These are phyloP conservation scores for Procapra przewalskii DNA, from an alignment of 2,113 vertebrate genomes.

Conservation along the genomic window DNA sequence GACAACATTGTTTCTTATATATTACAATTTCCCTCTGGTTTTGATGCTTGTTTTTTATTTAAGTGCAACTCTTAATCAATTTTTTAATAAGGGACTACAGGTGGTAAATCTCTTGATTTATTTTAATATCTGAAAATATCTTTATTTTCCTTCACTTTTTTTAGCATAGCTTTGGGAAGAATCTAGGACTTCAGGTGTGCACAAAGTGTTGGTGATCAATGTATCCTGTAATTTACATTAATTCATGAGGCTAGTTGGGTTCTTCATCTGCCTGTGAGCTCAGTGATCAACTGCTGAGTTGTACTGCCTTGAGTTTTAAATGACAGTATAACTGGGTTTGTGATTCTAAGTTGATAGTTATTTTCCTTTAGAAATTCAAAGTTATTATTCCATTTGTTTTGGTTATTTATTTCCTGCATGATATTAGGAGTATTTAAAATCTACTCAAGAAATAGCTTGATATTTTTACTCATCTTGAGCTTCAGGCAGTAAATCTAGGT, in stretches of 20 bases:
- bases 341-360: neutral
- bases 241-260: neutral
- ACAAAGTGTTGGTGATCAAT: neutral
- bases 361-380: neutral
- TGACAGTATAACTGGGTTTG: neutral
- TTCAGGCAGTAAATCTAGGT: neutral
- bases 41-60: neutral
- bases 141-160: neutral
- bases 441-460: neutral
- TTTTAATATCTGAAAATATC: slow-evolving; percentile 18
- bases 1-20: neutral
- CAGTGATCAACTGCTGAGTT: neutral
- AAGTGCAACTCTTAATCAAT: neutral
- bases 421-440: neutral
- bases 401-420: neutral
- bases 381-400: neutral
- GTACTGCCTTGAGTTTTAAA: neutral
- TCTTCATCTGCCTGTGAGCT: neutral
- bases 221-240: neutral
- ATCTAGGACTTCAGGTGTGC: neutral
- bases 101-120: neutral
- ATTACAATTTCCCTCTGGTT: neutral
- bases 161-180: neutral
- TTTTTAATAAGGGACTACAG: neutral
- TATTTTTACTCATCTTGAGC: neutral